Percentiles rank a stretch among this genome's conserved stretches.
Evolutionary conservation across 2,888 invertebrate genomes (phyloP).

Genomic region (Parascotia fuliginaria): DNA sequence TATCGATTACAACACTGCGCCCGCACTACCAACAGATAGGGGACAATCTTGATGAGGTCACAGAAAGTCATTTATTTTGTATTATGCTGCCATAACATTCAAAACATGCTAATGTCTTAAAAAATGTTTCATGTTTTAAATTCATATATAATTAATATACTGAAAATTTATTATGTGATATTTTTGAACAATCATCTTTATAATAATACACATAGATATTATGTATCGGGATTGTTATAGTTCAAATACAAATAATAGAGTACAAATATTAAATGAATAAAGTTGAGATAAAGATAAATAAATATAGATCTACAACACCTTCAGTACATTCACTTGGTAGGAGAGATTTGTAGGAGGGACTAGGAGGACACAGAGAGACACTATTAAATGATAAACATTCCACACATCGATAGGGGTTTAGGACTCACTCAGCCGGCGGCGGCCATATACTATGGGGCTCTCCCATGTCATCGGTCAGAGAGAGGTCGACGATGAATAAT

Average conservation of each 20-base stretch:
- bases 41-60: too few species aligned
- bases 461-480: slow-evolving; percentile 86
- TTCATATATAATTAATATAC: neutral
- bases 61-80: too few species aligned
- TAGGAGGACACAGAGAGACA: slow-evolving; percentile 54
- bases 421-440: slow-evolving; percentile 82
- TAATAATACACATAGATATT: neutral
- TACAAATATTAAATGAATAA: slow-evolving; percentile 7
- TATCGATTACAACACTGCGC: too few species aligned
- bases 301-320: slow-evolving; percentile 62
- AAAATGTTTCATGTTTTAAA: neutral
- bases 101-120: too few species aligned
- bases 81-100: too few species aligned
- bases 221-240: neutral
- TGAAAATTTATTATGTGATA: neutral
- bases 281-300: slow-evolving; percentile 35
- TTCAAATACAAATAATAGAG: neutral
- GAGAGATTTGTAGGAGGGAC: slow-evolving; percentile 50
- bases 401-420: slow-evolving; percentile 78
- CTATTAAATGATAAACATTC: slow-evolving; percentile 73
- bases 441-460: slow-evolving; percentile 78
- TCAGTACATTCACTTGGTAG: slow-evolving; percentile 60
- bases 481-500: slow-evolving; percentile 90
- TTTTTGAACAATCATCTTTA: neutral
- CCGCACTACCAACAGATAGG: too few species aligned